Conservation (phyloP, 1,140 invertebrate species). For the Cydia amplana region DNA sequence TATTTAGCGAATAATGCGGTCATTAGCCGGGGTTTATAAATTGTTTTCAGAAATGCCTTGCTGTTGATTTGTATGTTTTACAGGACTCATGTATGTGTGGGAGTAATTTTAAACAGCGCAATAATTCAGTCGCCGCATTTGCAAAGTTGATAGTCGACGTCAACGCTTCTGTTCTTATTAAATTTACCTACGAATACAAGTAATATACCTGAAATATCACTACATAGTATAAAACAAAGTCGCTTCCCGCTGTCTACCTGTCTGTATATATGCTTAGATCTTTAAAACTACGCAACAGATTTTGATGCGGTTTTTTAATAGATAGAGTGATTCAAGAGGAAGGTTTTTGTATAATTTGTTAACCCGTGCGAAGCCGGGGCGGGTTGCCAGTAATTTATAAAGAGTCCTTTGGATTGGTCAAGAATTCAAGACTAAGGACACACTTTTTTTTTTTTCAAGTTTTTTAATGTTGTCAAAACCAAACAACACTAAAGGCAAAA, state of each 20-base stretch:
- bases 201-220: neutral
- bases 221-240: too few relatives aligned
- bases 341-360: too few relatives aligned
- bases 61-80: neutral
- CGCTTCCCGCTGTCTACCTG: too few relatives aligned
- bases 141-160: neutral
- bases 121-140: neutral
- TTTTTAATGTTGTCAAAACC: neutral
- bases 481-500: neutral
- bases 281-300: too few relatives aligned
- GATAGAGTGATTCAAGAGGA: too few relatives aligned
- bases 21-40: constrained; percentile 16
- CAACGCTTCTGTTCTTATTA: neutral
- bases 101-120: neutral
- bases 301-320: too few relatives aligned
- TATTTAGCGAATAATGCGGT: constrained; percentile 16
- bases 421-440: neutral
- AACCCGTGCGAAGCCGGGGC: too few relatives aligned
- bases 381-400: too few relatives aligned
- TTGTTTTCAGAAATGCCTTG: constrained; percentile 23
- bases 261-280: too few relatives aligned
- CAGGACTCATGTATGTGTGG: neutral
- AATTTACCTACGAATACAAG: neutral
- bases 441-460: neutral
- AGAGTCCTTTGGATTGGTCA: too few relatives aligned